A percentile compares a stretch with the other conserved stretches of the same genome.
These are phyloP conservation scores for Smutsia temminckii DNA, from an alignment of 2,797 vertebrate genomes.

Conservation along the genomic window DNA sequence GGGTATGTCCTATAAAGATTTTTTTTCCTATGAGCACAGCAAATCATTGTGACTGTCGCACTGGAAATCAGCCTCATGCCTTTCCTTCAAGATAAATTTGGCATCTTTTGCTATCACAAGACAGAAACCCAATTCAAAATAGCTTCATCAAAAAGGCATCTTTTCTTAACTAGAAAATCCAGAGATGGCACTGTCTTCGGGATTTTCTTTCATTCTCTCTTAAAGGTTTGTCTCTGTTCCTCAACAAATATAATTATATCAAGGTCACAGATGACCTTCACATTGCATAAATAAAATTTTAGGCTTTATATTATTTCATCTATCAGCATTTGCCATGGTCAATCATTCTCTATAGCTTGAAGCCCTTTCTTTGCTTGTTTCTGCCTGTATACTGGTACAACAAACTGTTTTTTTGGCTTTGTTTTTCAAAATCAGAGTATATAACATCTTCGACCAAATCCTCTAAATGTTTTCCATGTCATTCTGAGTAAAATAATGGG, in stretches of 20 bases:
- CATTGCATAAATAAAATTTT: neutral
- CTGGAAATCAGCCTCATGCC: neutral
- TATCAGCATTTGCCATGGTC: neutral
- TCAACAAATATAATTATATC: neutral
- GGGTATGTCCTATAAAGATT: neutral
- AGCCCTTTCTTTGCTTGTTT: neutral
- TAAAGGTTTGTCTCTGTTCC: neutral
- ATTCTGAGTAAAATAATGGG: neutral
- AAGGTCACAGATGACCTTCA: neutral
- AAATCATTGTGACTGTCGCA: neutral
- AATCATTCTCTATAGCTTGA: neutral
- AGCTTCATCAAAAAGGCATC: neutral
- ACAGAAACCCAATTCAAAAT: neutral
- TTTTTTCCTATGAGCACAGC: neutral
- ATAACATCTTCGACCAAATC: neutral
- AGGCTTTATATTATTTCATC: neutral
- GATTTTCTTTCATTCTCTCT: neutral
- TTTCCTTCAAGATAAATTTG: neutral
- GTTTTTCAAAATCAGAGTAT: conserved; percentile 11
- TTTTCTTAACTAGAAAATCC: conserved; percentile 9
- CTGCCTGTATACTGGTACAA: neutral
- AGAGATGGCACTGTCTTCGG: neutral
- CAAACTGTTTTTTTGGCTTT: neutral
- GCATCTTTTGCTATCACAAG: neutral
- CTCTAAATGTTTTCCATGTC: neutral